Evolutionary conservation across 92 coral and sea anemone species (phyloP), one percentile per base, ranked within the genome.

Genomic region (Phenganax marumi): DNA sequence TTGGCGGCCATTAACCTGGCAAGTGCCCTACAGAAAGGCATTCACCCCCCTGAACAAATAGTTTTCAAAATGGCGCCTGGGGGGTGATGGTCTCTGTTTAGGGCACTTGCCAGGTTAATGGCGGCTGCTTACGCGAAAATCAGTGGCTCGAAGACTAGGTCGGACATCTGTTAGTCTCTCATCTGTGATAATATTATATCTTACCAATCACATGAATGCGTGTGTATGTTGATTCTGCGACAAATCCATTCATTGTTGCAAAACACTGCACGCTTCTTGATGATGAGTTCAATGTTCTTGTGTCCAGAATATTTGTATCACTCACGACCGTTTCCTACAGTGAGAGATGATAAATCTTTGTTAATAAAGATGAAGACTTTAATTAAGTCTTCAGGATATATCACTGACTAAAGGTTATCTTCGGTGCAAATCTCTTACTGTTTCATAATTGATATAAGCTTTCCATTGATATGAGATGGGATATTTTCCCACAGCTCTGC

Each of bases 401-500:
- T 25, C 11, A 68, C 73, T 50, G 12, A 6, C n/a, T n/a, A n/a
- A n/a, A n/a, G n/a, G n/a, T n/a, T n/a, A n/a, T n/a, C n/a, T n/a
- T 33, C 43, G 43, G 43, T 33, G 5, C 43, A 33, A 33, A 33
- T 33, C 43, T 1, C 43, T 33, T 1, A 33, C 43, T 33, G 43
- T 33, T 33, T 33, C 43, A 33, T 33, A 33, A 1, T 2, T 33
- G 60, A 8, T 7, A 18, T 74, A 24, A 2, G 26, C 26, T 52
- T 52, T 74, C 79, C 79, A 74, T 17, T 74, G 58, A 24, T 74
- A 74, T 52, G 52, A 52, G 43, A 74, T 12, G 12, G 64, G 64
- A 52, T 74, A 52, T 19, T 74, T 19, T 52, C 79, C 79, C 8
- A 74, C 79, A 10, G 79, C 79, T 16, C 4, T 74, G 50, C 79